phyloP scores from a whole-genome alignment of 2,113 vertebrate genomes.

The Sprattus sprattus region DNA sequence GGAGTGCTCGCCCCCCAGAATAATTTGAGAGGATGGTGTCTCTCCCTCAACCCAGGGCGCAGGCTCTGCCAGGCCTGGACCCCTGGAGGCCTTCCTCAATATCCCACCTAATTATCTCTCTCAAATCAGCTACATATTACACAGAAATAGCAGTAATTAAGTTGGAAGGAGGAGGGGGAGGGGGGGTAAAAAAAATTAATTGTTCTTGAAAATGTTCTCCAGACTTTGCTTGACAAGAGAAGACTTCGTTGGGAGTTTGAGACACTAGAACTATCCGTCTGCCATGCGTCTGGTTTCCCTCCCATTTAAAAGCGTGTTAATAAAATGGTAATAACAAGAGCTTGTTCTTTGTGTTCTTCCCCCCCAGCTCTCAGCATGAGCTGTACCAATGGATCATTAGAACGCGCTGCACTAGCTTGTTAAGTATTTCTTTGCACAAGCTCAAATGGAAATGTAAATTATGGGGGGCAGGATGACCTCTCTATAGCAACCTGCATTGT shows the following conservation, averaged over 20 bases:
- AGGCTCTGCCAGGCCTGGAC: slow-evolving; percentile 64
- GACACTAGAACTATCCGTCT: not conserved
- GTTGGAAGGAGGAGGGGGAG: slow-evolving; percentile 52
- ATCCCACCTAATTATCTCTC: slow-evolving; percentile 75
- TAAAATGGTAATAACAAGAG: not conserved
- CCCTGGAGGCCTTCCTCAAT: slow-evolving; percentile 73
- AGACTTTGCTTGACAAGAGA: slow-evolving; percentile 33
- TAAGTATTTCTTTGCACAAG: not conserved
- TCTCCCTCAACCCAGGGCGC: not conserved
- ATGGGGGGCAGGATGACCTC: no score
- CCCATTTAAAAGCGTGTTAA: not conserved
- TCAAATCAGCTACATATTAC: slow-evolving; percentile 70
- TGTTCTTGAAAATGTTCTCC: slow-evolving; percentile 54
- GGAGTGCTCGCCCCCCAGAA: slow-evolving; percentile 91
- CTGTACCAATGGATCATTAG: no score
- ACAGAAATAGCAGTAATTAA: slow-evolving; percentile 77
- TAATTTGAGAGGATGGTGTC: slow-evolving; percentile 97
- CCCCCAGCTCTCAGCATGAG: not conserved
- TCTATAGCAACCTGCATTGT: no score
- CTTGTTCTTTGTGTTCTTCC: not conserved
- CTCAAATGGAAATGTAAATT: not conserved
- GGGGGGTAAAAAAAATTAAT: slow-evolving; percentile 50
- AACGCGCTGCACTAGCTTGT: not conserved
- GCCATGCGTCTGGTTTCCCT: no score
- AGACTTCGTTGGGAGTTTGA: slow-evolving; percentile 24